phyloP scores from a whole-genome alignment of 2,888 invertebrate species.

The Brassicogethes aeneus region DNA sequence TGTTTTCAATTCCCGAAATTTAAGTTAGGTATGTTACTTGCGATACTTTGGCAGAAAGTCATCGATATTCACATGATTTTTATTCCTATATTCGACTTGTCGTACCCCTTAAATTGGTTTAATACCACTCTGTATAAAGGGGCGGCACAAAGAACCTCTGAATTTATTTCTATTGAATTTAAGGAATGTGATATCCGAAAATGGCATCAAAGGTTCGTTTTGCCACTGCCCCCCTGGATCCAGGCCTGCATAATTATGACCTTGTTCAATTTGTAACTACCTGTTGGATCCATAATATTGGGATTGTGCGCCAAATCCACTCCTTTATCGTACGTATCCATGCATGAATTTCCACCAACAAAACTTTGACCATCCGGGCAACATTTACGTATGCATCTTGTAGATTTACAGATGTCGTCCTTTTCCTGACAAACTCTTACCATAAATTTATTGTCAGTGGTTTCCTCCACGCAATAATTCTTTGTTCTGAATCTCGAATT shows the following conservation, averaged over 20 bases:
- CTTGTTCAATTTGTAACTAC: too few species aligned
- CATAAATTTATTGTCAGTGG: slow-evolving; percentile 14
- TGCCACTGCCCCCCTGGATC: too few species aligned
- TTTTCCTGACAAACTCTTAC: slow-evolving; percentile 23
- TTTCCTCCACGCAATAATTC: slow-evolving; percentile 21
- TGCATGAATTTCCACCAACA: slow-evolving; percentile 25
- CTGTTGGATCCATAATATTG: slow-evolving; percentile 20
- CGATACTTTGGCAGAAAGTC: too few species aligned
- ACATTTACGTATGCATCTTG: slow-evolving; percentile 44
- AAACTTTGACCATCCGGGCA: slow-evolving; percentile 48
- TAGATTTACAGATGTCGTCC: slow-evolving; percentile 20
- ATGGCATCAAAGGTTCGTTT: too few species aligned
- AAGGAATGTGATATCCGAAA: slow-evolving; percentile 5
- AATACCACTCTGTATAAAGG: too few species aligned
- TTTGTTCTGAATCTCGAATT: slow-evolving; percentile 6
- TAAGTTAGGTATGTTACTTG: too few species aligned
- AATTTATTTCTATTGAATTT: slow-evolving; percentile 6
- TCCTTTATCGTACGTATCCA: slow-evolving; percentile 24
- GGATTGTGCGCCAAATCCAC: slow-evolving; percentile 21
- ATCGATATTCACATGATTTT: too few species aligned
- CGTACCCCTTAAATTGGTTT: too few species aligned
- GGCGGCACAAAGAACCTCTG: too few species aligned
- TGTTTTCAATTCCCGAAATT: too few species aligned
- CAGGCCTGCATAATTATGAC: too few species aligned
- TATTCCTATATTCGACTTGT: too few species aligned